Evolutionary conservation across 1,140 invertebrate genomes (phyloP).

Genomic region (Drosophila repletoides): DNA sequence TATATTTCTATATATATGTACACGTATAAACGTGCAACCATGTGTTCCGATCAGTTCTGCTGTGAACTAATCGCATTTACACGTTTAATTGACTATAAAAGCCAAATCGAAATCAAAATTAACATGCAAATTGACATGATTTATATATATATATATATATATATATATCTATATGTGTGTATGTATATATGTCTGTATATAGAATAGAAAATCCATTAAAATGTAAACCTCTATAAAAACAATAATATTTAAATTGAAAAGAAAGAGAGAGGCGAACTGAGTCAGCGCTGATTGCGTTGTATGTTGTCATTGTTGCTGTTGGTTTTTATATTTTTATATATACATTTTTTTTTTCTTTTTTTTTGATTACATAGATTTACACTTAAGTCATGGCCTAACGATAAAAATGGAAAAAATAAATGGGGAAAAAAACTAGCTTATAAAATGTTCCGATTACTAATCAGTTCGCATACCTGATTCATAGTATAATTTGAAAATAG

Average conservation of each 20-base stretch:
- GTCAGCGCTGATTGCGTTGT: slow-evolving; percentile 25
- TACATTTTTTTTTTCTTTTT: slow-evolving; percentile 4
- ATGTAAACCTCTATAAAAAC: slow-evolving; percentile 33
- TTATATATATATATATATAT: slow-evolving; percentile 27
- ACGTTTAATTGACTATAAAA: not conserved
- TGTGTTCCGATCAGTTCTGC: too few species aligned
- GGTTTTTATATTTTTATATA: slow-evolving; percentile 2
- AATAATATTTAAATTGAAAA: slow-evolving; percentile 33
- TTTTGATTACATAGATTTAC: slow-evolving; percentile 60
- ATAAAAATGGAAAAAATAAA: slow-evolving; percentile 3
- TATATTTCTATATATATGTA: too few species aligned
- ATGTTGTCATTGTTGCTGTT: slow-evolving; percentile 39
- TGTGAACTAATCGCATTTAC: too few species aligned
- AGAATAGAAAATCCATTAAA: slow-evolving; percentile 53
- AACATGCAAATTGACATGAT: slow-evolving; percentile 56
- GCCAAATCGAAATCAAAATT: not conserved
- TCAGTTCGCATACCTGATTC: slow-evolving; percentile 8
- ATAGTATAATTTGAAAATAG: not conserved
- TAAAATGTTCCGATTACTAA: slow-evolving; percentile 20
- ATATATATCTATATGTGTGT: not conserved
- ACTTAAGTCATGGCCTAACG: slow-evolving; percentile 41
- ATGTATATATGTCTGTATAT: too few species aligned
- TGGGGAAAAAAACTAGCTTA: not conserved
- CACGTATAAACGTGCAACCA: too few species aligned
- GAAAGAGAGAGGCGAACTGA: slow-evolving; percentile 4